Evolutionary conservation across 2,888 invertebrate species (phyloP), one percentile per base, ranked within the genome.

Genomic region (Nyleta sp.): DNA sequence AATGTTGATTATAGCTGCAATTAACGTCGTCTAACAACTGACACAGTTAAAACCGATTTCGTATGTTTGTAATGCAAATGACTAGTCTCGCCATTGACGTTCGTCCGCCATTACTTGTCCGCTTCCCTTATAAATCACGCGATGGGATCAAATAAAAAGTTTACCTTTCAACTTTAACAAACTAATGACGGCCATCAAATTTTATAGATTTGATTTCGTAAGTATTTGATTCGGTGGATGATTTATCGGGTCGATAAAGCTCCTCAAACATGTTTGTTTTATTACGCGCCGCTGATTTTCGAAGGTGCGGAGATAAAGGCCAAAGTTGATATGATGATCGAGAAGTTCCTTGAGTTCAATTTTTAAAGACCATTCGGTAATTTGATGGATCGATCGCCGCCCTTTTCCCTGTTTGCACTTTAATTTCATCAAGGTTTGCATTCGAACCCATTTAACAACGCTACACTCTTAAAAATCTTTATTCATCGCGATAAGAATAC

Each of bases 161-260:
- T 48, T 18, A 53, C 20, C 15, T n/a, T n/a, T n/a, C n/a, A n/a
- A n/a, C n/a, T n/a, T n/a, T n/a, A n/a, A n/a, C n/a, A n/a, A n/a
- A n/a, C 22, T 20, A 48, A 35, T 33, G 20, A 28, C 28, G 28
- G 28, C 22, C 20, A 33, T 46, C 17, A 65, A 65, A 53, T 42
- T 53, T 65, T 40, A 40, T 20, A 53, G 50, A 53, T 50, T 50
- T 64, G 35, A 62, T 62, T 48, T 24, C 7, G 10, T 6, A 33
- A 52, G 11, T 18, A 17, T 67, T 67, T 42, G 24, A 67, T 33
- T 46, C 22, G n/a, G 33, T 13, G 18, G 33, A 44, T 67, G 55
- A 67, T 67, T 35, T 57, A 46, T 67, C 35, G 38, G 33, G 6
- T 53, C 17, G 53, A 55, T 55, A 67, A 55, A 55, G 20, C 31